Evolutionary conservation across 2,113 vertebrate species (phyloP).

Genomic region (Hypanus sabinus): DNA sequence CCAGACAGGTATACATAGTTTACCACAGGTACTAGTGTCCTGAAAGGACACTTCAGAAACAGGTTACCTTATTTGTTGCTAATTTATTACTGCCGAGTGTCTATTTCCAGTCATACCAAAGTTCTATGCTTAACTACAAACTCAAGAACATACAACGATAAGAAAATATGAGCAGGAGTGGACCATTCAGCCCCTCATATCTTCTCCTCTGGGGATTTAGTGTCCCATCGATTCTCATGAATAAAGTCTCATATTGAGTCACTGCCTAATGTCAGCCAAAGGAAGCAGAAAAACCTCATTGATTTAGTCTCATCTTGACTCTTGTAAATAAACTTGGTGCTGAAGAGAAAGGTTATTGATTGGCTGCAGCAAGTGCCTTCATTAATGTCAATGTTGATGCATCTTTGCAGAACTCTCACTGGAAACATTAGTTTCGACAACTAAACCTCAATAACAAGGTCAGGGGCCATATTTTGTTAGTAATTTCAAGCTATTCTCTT

Average conservation of each 20-base stretch:
- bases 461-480: not conserved
- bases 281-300: not conserved
- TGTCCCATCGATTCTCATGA: not conserved
- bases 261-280: not conserved
- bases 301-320: not conserved
- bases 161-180: too few species aligned
- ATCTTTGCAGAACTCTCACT: not conserved
- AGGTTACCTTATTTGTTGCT: too few species aligned
- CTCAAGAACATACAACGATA: too few species aligned
- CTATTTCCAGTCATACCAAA: too few species aligned
- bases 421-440: not conserved
- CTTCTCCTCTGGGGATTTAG: too few species aligned
- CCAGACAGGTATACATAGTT: too few species aligned
- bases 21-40: too few species aligned
- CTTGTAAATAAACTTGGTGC: not conserved
- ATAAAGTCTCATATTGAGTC: not conserved
- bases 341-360: not conserved
- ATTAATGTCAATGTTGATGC: not conserved
- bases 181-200: too few species aligned
- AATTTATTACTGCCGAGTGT: too few species aligned
- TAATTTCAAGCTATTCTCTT: not conserved
- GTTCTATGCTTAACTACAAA: too few species aligned
- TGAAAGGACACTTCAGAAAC: too few species aligned
- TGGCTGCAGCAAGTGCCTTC: not conserved
- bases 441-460: not conserved